Percentiles rank a stretch among this genome's conserved stretches.
Conservation (phyloP, 2,888 invertebrate genomes). For the Pandemis heparana region DNA sequence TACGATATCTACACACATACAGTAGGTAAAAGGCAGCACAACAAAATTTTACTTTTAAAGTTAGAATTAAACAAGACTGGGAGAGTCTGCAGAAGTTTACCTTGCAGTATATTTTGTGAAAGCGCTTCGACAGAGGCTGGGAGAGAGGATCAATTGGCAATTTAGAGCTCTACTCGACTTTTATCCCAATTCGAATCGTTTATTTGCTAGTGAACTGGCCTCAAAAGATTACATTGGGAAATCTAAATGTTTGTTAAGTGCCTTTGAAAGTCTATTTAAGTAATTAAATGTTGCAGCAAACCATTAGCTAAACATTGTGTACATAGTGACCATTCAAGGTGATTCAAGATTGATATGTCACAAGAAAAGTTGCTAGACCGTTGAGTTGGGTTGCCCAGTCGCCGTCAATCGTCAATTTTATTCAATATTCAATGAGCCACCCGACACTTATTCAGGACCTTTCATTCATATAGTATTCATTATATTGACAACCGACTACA, state of each 20-base stretch:
- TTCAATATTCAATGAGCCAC: constrained; percentile 1
- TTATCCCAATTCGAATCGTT: neutral
- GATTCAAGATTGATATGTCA: neutral
- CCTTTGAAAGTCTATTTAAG: neutral
- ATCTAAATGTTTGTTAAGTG: neutral
- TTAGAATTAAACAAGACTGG: neutral
- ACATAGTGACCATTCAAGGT: neutral
- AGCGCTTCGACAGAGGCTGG: neutral
- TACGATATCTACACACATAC: no score
- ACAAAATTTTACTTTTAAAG: neutral
- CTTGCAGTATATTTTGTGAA: constrained; percentile 3
- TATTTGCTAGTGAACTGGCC: constrained; percentile 8
- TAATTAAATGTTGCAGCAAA: neutral
- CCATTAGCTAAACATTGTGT: neutral
- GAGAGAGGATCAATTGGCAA: constrained; percentile 10
- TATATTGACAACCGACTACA: neutral
- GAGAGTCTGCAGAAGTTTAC: neutral
- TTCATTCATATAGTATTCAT: neutral
- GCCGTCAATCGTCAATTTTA: constrained; percentile 6
- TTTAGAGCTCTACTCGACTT: constrained; percentile 5
- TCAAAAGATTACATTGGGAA: neutral
- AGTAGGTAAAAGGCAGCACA: no score
- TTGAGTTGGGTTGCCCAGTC: neutral
- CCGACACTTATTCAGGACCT: neutral
- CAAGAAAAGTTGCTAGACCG: neutral